These are phyloP conservation scores for Sylvia borin DNA, from an alignment of 2,797 vertebrate species.

Conservation along the genomic window DNA sequence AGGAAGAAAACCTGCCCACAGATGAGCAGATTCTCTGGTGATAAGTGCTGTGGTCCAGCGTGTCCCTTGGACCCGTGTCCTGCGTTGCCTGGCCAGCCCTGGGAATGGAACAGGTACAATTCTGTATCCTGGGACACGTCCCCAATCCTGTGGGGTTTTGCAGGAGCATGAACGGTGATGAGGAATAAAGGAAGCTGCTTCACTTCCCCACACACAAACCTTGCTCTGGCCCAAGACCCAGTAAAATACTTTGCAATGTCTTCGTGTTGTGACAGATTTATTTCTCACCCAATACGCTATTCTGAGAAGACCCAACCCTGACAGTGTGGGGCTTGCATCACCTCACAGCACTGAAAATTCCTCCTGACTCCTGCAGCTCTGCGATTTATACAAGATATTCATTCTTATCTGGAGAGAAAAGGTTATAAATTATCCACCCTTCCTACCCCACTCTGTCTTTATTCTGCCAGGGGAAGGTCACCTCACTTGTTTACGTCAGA, in stretches of 20 bases:
- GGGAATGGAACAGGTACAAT: too few relatives aligned
- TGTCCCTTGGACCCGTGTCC: too few relatives aligned
- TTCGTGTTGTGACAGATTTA: background rate
- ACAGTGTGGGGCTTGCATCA: background rate
- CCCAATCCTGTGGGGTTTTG: too few relatives aligned
- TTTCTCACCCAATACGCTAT: background rate
- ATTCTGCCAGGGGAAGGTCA: conserved; percentile 35
- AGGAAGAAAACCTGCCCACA: fast-evolving
- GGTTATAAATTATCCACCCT: conserved; percentile 10
- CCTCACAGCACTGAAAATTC: background rate
- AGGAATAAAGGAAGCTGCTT: background rate
- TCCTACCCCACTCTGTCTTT: background rate
- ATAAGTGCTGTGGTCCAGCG: background rate
- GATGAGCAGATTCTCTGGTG: background rate
- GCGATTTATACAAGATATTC: conserved; percentile 4
- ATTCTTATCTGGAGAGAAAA: conserved; percentile 9
- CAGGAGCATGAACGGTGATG: too few relatives aligned
- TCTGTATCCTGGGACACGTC: too few relatives aligned
- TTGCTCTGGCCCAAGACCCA: background rate
- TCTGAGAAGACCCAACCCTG: background rate
- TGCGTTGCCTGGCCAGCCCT: too few relatives aligned
- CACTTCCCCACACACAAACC: background rate
- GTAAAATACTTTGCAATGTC: fast-evolving
- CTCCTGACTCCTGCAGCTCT: background rate
- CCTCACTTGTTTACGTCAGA: background rate